These are phyloP conservation scores for Apodemus sylvaticus DNA, from an alignment of 2,113 vertebrate species.

Conservation along the genomic window DNA sequence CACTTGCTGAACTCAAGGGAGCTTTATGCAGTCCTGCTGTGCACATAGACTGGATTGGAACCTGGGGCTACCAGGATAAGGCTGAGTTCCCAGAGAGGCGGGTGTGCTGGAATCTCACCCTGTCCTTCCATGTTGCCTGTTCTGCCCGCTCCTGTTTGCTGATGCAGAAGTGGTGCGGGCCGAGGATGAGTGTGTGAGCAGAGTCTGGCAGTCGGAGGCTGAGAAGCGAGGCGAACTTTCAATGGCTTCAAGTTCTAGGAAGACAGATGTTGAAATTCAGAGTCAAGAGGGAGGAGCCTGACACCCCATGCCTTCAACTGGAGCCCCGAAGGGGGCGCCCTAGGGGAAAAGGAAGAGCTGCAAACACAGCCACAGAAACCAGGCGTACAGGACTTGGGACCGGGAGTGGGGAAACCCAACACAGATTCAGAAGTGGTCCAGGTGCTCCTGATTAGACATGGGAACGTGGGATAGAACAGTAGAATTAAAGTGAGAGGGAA, in stretches of 20 bases:
- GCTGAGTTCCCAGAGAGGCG: not conserved
- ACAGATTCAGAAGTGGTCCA: not conserved
- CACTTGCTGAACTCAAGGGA: not conserved
- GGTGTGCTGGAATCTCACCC: not conserved
- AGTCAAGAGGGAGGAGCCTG: not conserved
- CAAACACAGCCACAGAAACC: not conserved
- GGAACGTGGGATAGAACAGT: not conserved
- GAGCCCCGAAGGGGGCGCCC: no score
- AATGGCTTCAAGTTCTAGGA: not conserved
- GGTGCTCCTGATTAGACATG: not conserved
- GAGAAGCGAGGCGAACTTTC: not conserved
- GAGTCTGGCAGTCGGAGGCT: not conserved
- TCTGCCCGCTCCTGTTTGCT: not conserved
- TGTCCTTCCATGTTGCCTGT: not conserved
- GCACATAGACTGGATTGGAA: fast-evolving
- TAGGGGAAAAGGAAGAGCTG: not conserved
- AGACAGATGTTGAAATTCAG: not conserved
- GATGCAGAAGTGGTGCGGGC: not conserved
- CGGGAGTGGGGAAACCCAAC: not conserved
- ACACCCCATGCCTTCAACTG: not conserved
- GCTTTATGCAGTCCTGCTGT: not conserved
- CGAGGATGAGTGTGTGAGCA: no score
- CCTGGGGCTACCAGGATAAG: no score
- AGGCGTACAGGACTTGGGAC: not conserved
- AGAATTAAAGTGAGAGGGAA: not conserved